Base-by-base conservation (phyloP, 2,113 vertebrate species). In the Pituophis catenifer region DNA sequence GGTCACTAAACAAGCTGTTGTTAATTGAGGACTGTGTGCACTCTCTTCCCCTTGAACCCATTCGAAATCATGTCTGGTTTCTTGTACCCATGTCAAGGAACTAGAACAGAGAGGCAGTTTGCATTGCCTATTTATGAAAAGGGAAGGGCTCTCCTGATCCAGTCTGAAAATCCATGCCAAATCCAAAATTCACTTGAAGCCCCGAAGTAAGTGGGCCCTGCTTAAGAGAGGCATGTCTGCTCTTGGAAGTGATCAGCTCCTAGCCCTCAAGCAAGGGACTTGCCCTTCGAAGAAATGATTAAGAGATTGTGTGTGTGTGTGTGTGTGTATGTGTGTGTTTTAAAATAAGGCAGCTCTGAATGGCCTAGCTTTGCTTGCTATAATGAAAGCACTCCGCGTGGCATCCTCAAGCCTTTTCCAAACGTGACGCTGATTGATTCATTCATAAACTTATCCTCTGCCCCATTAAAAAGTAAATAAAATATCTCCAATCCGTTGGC, bases 231-330 rank as follows among this genome's bases (percentile, higher is more conserved):
- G 89, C 12, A 29, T 62, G 29, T 52, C 75, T 93, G 89, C 89
- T 93, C 92, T 86, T 93, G 92, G 92, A 75, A 93, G 55, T 38
- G 88, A 59, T 59, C 48, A 26, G 70, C 70, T 48, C 86, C 88
- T 62, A 93, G 88, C 92, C 91, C 92, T 90, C 75, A 62, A 93
- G 92, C 89, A 65, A 93, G 55, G 88, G 89, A 93, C 92, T 57
- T 90, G 92, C 70, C 92, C 92, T 90, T 58, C 9, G 19, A 93
- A 90, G 88, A 89, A 93, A 93, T 10, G 75, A 93, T 93, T 93
- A 93, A 93, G 92, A 93, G 29, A 86, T 90, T 86, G 89, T 86
- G 44, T 50, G 70, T 93, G 70, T 93, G 59, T 62, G 8, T 24
- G 59, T 29, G 59, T 65, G 62, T 62, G 59, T 62, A 5, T 58